Percentiles rank a stretch among this genome's conserved stretches.
Conservation (phyloP, 2,888 invertebrate genomes). For the Trissolcus brochymenae region DNA sequence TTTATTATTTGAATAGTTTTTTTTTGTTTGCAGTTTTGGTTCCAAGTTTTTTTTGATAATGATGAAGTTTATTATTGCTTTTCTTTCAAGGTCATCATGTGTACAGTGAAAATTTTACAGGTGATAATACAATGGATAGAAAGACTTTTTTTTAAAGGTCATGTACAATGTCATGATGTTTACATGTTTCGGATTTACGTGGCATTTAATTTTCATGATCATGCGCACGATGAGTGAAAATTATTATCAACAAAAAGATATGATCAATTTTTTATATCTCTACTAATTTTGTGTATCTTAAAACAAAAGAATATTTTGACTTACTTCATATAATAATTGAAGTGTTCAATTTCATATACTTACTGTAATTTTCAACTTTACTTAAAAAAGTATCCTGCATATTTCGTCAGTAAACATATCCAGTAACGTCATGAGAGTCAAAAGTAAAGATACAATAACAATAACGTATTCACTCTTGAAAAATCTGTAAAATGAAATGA, state of each 20-base stretch:
- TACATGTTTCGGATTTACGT: too few species aligned
- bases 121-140: too few species aligned
- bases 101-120: background rate
- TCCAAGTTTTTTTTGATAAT: background rate
- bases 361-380: conserved; percentile 13
- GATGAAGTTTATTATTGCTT: background rate
- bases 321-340: too few species aligned
- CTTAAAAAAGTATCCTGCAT: conserved; percentile 36
- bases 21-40: background rate
- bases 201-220: too few species aligned
- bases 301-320: too few species aligned
- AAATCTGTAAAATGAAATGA: background rate
- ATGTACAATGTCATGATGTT: too few species aligned
- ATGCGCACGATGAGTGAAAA: too few species aligned
- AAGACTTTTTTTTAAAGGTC: too few species aligned
- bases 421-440: background rate
- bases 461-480: conserved; percentile 19
- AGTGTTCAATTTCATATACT: conserved; percentile 2
- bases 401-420: conserved; percentile 14
- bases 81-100: background rate
- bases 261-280: too few species aligned
- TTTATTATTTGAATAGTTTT: too few species aligned
- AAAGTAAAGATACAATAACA: conserved; percentile 5
- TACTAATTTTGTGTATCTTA: too few species aligned
- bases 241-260: too few species aligned